Evolutionary conservation across 2,113 vertebrate genomes (phyloP).

Genomic region (Lethenteron camtschaticum): DNA sequence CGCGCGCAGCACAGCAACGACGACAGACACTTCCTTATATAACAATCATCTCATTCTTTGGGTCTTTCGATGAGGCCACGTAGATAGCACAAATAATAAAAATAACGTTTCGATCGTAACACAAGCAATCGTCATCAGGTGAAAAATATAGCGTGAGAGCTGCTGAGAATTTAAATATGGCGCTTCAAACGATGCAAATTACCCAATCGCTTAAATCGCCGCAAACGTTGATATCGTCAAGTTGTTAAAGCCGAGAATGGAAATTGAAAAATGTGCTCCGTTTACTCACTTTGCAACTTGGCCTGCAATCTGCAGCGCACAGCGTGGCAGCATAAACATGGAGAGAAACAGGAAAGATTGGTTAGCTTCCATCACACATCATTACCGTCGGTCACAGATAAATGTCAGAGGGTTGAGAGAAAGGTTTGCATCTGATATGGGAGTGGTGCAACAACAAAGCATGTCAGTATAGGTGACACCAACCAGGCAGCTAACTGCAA

Average conservation of each 20-base stretch:
- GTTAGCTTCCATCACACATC: too few species aligned
- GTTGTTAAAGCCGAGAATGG: too few species aligned
- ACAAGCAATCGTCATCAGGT: not conserved
- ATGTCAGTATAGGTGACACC: too few species aligned
- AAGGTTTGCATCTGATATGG: too few species aligned
- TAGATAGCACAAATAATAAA: constrained; percentile 11
- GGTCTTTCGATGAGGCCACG: not conserved
- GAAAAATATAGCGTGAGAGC: not conserved
- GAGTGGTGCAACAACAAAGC: too few species aligned
- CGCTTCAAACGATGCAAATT: too few species aligned
- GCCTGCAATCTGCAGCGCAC: constrained; percentile 43
- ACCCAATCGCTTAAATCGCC: too few species aligned
- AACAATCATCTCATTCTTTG: not conserved
- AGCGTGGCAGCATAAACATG: not conserved
- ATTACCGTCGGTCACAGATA: too few species aligned
- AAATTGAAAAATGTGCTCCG: too few species aligned
- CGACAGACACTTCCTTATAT: not conserved
- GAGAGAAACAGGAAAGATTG: not conserved
- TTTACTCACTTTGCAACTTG: constrained; percentile 60
- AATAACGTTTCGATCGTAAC: not conserved
- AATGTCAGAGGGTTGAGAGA: too few species aligned
- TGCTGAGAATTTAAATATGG: not conserved
- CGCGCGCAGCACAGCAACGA: not conserved
- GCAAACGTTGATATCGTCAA: too few species aligned
- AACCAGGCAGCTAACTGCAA: too few species aligned